These are phyloP conservation scores for Lampris megalopsis DNA, from an alignment of 2,113 vertebrate genomes.

Conservation along the genomic window DNA sequence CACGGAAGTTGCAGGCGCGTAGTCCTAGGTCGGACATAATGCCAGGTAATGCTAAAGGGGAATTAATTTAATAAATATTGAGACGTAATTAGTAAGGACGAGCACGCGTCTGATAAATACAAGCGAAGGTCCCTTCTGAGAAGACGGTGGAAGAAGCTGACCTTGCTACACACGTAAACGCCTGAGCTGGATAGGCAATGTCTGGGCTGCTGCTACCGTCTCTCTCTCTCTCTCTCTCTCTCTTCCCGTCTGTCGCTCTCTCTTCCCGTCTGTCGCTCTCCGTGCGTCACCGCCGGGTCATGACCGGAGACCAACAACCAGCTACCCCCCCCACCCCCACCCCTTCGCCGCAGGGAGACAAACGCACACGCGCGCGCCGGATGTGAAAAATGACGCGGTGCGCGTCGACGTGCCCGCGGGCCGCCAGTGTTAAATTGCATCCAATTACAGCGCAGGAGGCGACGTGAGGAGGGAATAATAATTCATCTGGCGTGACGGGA, in stretches of 20 bases:
- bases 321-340: constrained; percentile 55
- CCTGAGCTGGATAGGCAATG: constrained; percentile 71
- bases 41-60: no score
- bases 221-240: constrained; percentile 20
- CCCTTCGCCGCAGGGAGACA: constrained; percentile 19
- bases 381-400: constrained; percentile 78
- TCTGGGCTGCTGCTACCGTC: constrained; percentile 52
- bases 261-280: constrained; percentile 29
- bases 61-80: no score
- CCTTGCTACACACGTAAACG: not conserved
- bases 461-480: constrained; percentile 73
- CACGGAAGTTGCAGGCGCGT: no score
- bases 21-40: no score
- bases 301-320: constrained; percentile 78
- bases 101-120: no score
- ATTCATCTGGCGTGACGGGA: constrained; percentile 80
- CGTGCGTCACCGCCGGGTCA: constrained; percentile 81
- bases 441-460: constrained; percentile 80
- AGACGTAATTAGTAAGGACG: no score
- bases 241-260: not conserved
- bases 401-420: constrained; percentile 79
- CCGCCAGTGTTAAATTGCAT: constrained; percentile 84
- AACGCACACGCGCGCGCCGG: constrained; percentile 37
- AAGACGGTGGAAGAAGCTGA: no score
- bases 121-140: no score